These are phyloP conservation scores for Aurelia aurita DNA, from an alignment of 30 jellyfish, hydroid and myxozoan genomes.

Conservation along the genomic window DNA sequence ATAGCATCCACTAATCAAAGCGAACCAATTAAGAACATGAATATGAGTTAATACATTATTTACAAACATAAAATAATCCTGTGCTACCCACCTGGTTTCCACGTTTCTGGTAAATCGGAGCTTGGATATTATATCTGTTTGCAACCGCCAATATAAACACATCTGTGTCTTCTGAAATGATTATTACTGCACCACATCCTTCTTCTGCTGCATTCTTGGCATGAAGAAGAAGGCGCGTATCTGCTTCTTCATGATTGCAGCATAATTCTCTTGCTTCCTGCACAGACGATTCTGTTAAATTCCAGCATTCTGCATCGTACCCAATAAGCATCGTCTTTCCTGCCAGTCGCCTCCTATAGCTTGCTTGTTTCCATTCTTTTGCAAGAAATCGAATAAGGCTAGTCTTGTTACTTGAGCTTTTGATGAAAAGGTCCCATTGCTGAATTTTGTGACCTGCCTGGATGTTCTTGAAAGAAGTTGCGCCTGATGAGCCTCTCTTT, in stretches of 20 bases:
- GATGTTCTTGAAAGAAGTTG: constrained; percentile 22
- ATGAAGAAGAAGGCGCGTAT: constrained; percentile 52
- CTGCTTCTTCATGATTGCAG: constrained; percentile 53
- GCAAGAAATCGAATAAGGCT: constrained; percentile 37
- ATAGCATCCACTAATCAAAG: no score
- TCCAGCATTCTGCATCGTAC: constrained; percentile 45
- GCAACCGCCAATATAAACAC: constrained; percentile 15
- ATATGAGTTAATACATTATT: neutral
- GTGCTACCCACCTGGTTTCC: constrained; percentile 37
- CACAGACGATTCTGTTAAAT: neutral
- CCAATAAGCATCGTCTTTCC: constrained; percentile 25
- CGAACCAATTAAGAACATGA: no score
- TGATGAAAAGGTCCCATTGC: constrained; percentile 41
- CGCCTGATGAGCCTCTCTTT: constrained; percentile 4
- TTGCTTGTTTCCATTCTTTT: constrained; percentile 15
- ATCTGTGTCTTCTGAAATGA: constrained; percentile 44
- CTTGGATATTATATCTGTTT: constrained; percentile 29
- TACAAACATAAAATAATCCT: no score
- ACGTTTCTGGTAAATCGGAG: constrained; percentile 28
- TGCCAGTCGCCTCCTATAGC: constrained; percentile 35
- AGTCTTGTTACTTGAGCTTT: constrained; percentile 36
- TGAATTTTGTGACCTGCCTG: constrained; percentile 30
- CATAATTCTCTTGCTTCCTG: constrained; percentile 23
- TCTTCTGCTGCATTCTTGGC: constrained; percentile 50
- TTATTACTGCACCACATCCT: constrained; percentile 23